Evolutionary conservation across 2,888 invertebrate genomes (phyloP).

Genomic region (Andrena fulva): DNA sequence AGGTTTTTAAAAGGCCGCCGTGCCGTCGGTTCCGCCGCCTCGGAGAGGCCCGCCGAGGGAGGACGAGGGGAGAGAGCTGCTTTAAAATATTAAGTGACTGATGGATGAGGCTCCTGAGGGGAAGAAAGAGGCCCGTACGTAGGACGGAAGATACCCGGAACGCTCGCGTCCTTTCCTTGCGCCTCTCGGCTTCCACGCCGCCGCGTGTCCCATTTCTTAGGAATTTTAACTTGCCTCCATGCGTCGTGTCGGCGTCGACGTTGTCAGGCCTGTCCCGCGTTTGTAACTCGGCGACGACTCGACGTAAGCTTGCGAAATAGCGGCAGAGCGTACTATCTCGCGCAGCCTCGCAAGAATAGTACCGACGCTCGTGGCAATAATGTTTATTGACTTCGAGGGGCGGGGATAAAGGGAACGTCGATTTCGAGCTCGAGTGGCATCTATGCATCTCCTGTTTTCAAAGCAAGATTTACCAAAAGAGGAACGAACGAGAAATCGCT

Average conservation of each 20-base stretch:
- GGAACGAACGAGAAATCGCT: too few species aligned
- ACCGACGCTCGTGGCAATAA: conserved; percentile 22
- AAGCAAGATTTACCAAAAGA: too few species aligned
- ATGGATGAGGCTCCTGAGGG: conserved; percentile 82
- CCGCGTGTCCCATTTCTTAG: conserved; percentile 59
- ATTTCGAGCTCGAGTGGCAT: neutral
- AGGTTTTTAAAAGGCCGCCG: conserved; percentile 79
- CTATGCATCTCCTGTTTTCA: too few species aligned
- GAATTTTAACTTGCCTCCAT: conserved; percentile 58
- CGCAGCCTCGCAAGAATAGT: conserved; percentile 10
- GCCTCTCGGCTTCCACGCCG: conserved; percentile 39
- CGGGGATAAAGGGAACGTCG: neutral
- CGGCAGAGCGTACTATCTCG: neutral
- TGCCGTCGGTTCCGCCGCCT: conserved; percentile 47
- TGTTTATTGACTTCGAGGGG: conserved; percentile 26
- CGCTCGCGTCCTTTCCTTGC: conserved; percentile 43
- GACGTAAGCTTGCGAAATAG: conserved; percentile 6
- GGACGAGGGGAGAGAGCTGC: conserved; percentile 72
- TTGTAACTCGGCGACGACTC: neutral
- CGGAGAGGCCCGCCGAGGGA: conserved; percentile 43
- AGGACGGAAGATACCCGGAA: conserved; percentile 36
- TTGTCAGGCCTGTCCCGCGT: conserved; percentile 1
- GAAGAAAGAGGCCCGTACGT: conserved; percentile 56
- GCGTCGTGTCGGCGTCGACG: conserved; percentile 1
- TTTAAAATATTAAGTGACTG: conserved; percentile 84